phyloP scores from a whole-genome alignment of 2,113 vertebrate species.

The Centrocercus urophasianus region DNA sequence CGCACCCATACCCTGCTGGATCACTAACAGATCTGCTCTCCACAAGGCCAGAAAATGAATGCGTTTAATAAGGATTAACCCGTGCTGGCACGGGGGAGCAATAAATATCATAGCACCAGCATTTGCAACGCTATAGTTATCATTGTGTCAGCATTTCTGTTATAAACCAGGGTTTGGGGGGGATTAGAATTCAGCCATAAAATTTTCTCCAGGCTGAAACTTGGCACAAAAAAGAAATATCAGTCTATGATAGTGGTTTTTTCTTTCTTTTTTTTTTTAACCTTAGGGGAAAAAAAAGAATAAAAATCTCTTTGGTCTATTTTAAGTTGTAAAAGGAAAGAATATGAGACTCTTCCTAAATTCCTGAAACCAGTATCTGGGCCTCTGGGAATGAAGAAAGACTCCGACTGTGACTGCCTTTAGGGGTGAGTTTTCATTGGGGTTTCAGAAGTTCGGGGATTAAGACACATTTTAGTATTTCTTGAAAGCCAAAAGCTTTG shows the following conservation, averaged over 20 bases:
- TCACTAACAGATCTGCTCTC: constrained; percentile 57
- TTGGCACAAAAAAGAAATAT: constrained; percentile 76
- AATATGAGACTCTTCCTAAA: constrained; percentile 52
- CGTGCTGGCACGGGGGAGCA: constrained; percentile 73
- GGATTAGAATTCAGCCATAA: constrained; percentile 81
- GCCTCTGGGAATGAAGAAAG: constrained; percentile 30
- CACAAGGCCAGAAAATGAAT: constrained; percentile 68
- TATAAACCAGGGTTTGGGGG: constrained; percentile 78
- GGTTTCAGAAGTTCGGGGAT: constrained; percentile 51
- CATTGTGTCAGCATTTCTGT: constrained; percentile 79
- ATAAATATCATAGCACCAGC: constrained; percentile 74
- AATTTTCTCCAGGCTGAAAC: constrained; percentile 80
- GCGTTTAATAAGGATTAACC: constrained; percentile 77
- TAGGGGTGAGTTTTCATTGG: constrained; percentile 40
- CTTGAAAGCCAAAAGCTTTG: constrained; percentile 45
- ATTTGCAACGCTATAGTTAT: constrained; percentile 71
- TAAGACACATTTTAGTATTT: neutral
- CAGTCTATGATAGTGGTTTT: constrained; percentile 21
- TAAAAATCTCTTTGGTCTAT: neutral
- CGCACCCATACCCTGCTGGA: constrained; percentile 9
- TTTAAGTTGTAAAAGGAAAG: constrained; percentile 68
- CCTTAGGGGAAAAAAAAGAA: neutral
- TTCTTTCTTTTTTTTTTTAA: neutral
- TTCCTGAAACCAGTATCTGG: constrained; percentile 1
- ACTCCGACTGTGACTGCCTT: neutral